Base-by-base conservation (phyloP, 2,113 vertebrate genomes). In the Tachycineta bicolor region DNA sequence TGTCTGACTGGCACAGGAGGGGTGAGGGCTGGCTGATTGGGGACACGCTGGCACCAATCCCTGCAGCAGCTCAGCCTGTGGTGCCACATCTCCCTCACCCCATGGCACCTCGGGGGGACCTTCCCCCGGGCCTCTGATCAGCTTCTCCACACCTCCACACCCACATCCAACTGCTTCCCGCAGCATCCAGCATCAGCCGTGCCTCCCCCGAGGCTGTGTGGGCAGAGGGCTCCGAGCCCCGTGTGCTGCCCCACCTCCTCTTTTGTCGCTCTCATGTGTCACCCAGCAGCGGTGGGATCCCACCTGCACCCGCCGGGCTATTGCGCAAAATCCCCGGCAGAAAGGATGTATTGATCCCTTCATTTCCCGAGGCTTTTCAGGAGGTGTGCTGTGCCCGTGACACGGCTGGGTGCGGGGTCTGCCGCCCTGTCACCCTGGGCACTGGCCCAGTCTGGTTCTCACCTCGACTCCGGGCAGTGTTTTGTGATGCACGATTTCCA, bases 371-470 rank as follows among this genome's bases (percentile, higher is more conserved):
- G 3, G 47, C 24, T 73, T 58, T 41, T 8, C 2, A 4, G 60
- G 2, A 5, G 26, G 10, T 13, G 34, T 47, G 33, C n/a, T 1
- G 16, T 56, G 56, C 68, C 82, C 4, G 0, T 14, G 9, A 69
- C 44, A 1, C 0, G 4, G 46, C 13, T 3, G 10, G 17, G 3
- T 11, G 55, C 0, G 0, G 52, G n/a, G 11, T 34, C 76, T 83
- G 80, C 49, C 47, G 44, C 55, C 41, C 62, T 0, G 0, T 6
- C 31, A 7, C 14, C 75, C 65, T 23, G 6, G 15, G 33, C 21
- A 3, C 47, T 31, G 26, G 34, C 41, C 1, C 20, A 8, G 28
- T 6, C 49, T 13, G 37, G 10, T 33, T 37, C 50, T 74, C 34
- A 12, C 43, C 43, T 53, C 34, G 34, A 28, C 0, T 0, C 41